Base-by-base conservation (phyloP, 2,113 vertebrate species). In the Aptenodytes patagonicus region DNA sequence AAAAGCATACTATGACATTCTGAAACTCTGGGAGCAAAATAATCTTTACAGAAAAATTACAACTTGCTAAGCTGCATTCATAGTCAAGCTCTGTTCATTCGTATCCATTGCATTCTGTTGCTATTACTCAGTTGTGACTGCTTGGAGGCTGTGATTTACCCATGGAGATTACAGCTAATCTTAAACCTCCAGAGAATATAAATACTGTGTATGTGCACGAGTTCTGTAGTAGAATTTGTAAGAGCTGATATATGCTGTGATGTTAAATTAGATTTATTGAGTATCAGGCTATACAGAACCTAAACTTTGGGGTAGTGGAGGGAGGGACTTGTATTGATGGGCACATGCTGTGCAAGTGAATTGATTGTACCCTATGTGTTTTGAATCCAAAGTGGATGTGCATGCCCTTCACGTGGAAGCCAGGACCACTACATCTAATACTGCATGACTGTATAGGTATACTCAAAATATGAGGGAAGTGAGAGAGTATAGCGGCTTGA, bases 41-140 rank as follows among this genome's bases (percentile, higher is more conserved):
- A 61, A 22, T 42, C 42, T 65, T 79, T 65, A 42, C 28, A 36
- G 46, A 73, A 89, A 76, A 90, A 20, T 22, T 65, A 13, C 20
- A 36, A 2, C 2, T 87, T 78, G 6, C 32, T 69, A 16, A 82
- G 4, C 7, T 86, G 21, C 0, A 0, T 65, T 93, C 5, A 1
- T 65, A 40, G 31, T 24, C 31, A 76, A 25, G 8, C 24, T 78
- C n/a, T 75, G 25, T 78, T 75, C 49, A 5, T 78, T 82, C 16
- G 7, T 75, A 62, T 46, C 28, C 10, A 1, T 88, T 88, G 36
- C 2, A 8, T 79, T 60, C 34, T 87, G 7, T 18, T 82, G 22
- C 17, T 78, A 1, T 76, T 76, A 55, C 7, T 79, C 28, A 26
- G 0, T n/a, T 82, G 20, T 75, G 40, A 34, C 34, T 84, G 7